Evolutionary conservation across 92 coral and sea anemone species (phyloP).

Genomic region (Phenganax marumi): DNA sequence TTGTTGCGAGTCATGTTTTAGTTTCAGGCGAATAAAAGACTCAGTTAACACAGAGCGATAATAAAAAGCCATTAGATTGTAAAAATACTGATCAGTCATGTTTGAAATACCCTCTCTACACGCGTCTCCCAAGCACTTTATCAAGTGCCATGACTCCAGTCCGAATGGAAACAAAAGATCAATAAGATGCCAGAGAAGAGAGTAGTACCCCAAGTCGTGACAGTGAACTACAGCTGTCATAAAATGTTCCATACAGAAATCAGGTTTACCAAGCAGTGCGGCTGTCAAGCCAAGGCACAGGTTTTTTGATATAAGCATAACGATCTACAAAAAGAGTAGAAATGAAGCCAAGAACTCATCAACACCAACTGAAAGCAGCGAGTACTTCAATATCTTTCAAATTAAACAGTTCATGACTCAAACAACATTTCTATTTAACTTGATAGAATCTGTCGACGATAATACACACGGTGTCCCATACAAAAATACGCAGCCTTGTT

Average conservation of each 20-base stretch:
- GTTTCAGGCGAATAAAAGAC: neutral
- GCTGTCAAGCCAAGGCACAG: slow-evolving; percentile 70
- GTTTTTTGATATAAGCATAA: slow-evolving; percentile 69
- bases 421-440: too few relatives aligned
- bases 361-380: too few relatives aligned
- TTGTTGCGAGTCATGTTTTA: neutral
- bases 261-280: slow-evolving; percentile 56
- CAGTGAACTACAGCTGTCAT: slow-evolving; percentile 11
- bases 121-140: slow-evolving; percentile 1
- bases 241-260: slow-evolving; percentile 33
- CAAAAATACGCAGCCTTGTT: too few relatives aligned
- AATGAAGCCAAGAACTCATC: neutral
- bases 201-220: slow-evolving; percentile 3
- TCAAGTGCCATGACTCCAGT: slow-evolving; percentile 34
- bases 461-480: too few relatives aligned
- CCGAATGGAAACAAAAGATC: slow-evolving; percentile 28
- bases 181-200: slow-evolving; percentile 24
- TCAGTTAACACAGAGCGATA: slow-evolving; percentile 25
- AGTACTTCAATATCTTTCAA: neutral
- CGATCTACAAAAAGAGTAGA: slow-evolving; percentile 43
- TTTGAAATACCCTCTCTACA: neutral
- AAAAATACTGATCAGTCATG: slow-evolving; percentile 15
- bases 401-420: too few relatives aligned
- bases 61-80: slow-evolving; percentile 31
- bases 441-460: too few relatives aligned